These are phyloP conservation scores for Perccottus glenii DNA, from an alignment of 2,113 vertebrate species.

Conservation along the genomic window DNA sequence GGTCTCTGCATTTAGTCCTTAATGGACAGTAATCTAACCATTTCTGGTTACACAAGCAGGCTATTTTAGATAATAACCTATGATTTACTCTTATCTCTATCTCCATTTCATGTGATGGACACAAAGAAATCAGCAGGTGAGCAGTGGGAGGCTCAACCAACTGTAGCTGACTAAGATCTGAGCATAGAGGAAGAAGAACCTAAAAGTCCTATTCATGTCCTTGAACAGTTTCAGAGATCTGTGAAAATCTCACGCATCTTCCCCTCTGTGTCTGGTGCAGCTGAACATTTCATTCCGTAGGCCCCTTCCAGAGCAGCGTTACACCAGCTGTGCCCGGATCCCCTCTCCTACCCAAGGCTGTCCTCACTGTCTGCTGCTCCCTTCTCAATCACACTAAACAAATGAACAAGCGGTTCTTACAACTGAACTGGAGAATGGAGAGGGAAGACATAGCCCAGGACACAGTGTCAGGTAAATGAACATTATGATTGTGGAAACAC, in stretches of 20 bases:
- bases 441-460: constrained; percentile 22
- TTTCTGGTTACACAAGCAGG: constrained; percentile 38
- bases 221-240: constrained; percentile 11
- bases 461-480: constrained; percentile 45
- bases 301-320: constrained; percentile 43
- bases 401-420: constrained; percentile 51
- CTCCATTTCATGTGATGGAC: constrained; percentile 10
- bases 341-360: constrained; percentile 40
- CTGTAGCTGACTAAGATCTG: constrained; percentile 27
- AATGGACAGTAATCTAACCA: constrained; percentile 8
- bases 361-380: constrained; percentile 17
- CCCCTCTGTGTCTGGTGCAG: constrained; percentile 10
- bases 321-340: constrained; percentile 59
- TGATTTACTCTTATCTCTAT: constrained; percentile 34
- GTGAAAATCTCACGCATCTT: constrained; percentile 26
- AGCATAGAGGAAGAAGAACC: constrained; percentile 1
- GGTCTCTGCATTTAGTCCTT: too few species aligned
- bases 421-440: constrained; percentile 31
- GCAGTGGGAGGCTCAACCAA: constrained; percentile 11
- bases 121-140: neutral
- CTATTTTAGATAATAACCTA: constrained; percentile 40
- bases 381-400: constrained; percentile 50
- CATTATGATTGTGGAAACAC: constrained; percentile 49
- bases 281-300: constrained; percentile 46
- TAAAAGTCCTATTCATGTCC: constrained; percentile 21